These are phyloP conservation scores for Rafetus swinhoei DNA, from an alignment of 2,113 vertebrate species.

Conservation along the genomic window DNA sequence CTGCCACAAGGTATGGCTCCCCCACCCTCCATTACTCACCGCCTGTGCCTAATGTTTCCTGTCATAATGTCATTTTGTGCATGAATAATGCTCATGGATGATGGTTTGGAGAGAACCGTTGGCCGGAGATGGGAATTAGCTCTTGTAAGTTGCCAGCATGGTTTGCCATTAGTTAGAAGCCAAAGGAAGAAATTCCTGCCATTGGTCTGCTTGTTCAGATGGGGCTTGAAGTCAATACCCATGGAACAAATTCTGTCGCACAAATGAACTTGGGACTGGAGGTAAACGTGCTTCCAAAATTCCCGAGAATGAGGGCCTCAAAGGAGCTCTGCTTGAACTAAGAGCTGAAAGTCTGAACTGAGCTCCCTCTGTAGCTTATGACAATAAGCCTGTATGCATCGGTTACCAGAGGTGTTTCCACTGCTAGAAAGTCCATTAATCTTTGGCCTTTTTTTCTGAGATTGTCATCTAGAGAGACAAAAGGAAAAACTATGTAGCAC, in stretches of 20 bases:
- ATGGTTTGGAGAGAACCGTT: neutral
- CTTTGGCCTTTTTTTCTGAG: neutral
- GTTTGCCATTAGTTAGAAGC: neutral
- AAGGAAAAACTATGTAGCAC: too few species aligned
- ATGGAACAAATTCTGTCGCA: neutral
- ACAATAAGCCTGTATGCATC: neutral
- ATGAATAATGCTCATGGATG: neutral
- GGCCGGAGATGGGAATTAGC: constrained; percentile 4
- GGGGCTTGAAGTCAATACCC: neutral
- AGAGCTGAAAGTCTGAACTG: neutral
- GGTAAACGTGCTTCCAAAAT: neutral
- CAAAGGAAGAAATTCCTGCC: neutral
- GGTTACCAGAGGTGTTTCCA: neutral
- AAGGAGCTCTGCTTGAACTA: neutral
- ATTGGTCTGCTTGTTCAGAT: neutral
- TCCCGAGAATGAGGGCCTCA: neutral
- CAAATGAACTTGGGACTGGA: neutral
- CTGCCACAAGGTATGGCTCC: too few species aligned
- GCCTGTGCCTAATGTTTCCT: neutral
- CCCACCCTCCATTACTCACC: too few species aligned
- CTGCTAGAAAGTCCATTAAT: neutral
- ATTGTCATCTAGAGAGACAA: neutral
- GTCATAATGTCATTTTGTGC: neutral
- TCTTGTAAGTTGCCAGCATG: constrained; percentile 36
- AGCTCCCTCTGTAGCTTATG: neutral